Evolutionary conservation across 2,797 vertebrate genomes (phyloP).

Genomic region (Poecilia wingei): DNA sequence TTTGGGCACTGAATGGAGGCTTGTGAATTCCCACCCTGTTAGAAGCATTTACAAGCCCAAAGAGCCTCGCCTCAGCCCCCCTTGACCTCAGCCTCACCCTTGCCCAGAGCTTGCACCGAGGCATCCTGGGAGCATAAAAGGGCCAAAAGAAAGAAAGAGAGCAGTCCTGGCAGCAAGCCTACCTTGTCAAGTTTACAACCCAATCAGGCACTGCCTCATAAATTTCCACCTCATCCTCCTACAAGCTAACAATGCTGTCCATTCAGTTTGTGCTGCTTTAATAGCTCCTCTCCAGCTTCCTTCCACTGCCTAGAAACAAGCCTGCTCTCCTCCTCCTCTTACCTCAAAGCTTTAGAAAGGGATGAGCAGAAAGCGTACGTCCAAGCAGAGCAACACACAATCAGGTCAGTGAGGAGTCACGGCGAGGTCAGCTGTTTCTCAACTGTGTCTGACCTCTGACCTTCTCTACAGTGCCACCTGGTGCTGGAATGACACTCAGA

Average conservation of each 20-base stretch:
- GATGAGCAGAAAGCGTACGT: conserved; percentile 52
- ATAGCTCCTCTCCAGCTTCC: conserved; percentile 81
- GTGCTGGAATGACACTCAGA: conserved; percentile 56
- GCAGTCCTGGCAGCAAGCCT: conserved; percentile 66
- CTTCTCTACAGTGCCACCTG: conserved; percentile 82
- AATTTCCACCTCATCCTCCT: conserved; percentile 87
- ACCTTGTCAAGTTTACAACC: conserved; percentile 88
- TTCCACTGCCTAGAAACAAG: conserved; percentile 77
- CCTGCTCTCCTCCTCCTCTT: conserved; percentile 34
- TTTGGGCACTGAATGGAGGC: conserved; percentile 83
- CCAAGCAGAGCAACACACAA: conserved; percentile 63
- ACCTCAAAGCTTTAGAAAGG: conserved; percentile 82
- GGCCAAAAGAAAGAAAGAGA: conserved; percentile 68
- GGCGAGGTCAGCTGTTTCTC: conserved; percentile 83
- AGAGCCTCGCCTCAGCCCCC: conserved; percentile 74
- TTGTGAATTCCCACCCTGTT: conserved; percentile 85
- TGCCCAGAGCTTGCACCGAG: conserved; percentile 77
- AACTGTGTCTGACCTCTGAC: conserved; percentile 88
- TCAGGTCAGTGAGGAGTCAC: conserved; percentile 74
- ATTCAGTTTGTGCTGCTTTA: conserved; percentile 82
- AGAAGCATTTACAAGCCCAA: conserved; percentile 86
- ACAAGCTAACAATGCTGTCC: conserved; percentile 84
- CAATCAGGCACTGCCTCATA: conserved; percentile 87
- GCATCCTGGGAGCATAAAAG: conserved; percentile 75
- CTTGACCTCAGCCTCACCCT: conserved; percentile 73